Base-by-base conservation (phyloP, 2,797 vertebrate species). In the Danio jaintianensis region DNA sequence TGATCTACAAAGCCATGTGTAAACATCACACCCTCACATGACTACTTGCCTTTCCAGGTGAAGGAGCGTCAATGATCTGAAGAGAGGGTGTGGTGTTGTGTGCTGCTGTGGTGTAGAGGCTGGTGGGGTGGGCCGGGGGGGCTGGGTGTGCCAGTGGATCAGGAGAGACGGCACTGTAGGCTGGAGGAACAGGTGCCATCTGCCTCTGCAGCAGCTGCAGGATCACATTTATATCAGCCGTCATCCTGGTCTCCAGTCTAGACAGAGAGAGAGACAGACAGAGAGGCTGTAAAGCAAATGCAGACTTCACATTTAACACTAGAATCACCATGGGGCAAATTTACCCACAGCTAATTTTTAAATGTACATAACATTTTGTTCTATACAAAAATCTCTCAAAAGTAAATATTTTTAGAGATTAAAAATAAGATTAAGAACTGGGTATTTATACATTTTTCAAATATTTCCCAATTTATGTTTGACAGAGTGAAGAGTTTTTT, bases 171-270 rank as follows among this genome's bases (percentile, higher is more conserved):
- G 93, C 92, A 55, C 96, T 95, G 90, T 95, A 98, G 0, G 95
- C 93, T 0, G 96, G 94, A 0, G 95, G 95, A 75, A 96, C 95
- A 16, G 94, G 96, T 50, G 94, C 91, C 87, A 95, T 91, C 90
- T 97, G 96, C 84, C 95, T 95, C 89, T 97, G 97, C 72, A 99
- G 95, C 79, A 99, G 94, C 93, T 98, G 96, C 63, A 99, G 94
- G 90, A 99, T 97, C 88, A 93, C 92, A 16, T 89, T 96, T 89
- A 99, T 96, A 83, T 99, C 97, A 53, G 97, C 94, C 0, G 95
- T 96, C 96, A 99, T 94, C n/a, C 96, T 94, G 73, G 95, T 96
- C 92, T 99, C 98, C 92, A 99, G 85, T 86, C 98, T 99, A 86
- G 0, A 29, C 47, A 20, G 22, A 42, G 50, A 22, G 38, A 77